A percentile compares a stretch with the other conserved stretches of the same genome.
These are phyloP conservation scores for Zelostemma sp. DNA, from an alignment of 1,140 invertebrate species.

Conservation along the genomic window DNA sequence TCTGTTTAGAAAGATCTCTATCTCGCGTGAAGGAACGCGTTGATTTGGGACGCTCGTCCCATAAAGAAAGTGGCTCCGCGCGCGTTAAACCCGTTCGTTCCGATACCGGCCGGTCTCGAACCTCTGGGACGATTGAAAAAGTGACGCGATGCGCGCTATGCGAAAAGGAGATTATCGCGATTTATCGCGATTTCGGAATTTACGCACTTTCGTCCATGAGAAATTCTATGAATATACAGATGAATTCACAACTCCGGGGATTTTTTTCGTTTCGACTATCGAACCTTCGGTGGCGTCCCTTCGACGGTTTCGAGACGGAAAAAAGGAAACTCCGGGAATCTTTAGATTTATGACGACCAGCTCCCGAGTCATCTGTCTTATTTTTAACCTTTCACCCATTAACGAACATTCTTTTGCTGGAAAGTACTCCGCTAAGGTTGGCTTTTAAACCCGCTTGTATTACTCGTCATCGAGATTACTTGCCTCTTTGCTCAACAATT, in stretches of 20 bases:
- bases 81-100: constrained; percentile 28
- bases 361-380: constrained; percentile 51
- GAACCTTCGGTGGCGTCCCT: constrained; percentile 21
- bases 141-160: constrained; percentile 18
- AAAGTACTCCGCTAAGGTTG: constrained; percentile 44
- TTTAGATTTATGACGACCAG: constrained; percentile 63
- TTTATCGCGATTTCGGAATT: constrained; percentile 12
- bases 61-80: constrained; percentile 26
- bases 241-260: neutral
- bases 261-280: too few relatives aligned
- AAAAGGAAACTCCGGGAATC: constrained; percentile 38
- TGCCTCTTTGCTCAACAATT: too few relatives aligned
- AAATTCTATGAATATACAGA: neutral
- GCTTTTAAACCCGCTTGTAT: constrained; percentile 46
- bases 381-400: constrained; percentile 70
- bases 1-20: constrained; percentile 40
- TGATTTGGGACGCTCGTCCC: constrained; percentile 39
- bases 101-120: constrained; percentile 2
- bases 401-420: constrained; percentile 60
- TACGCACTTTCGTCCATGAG: neutral
- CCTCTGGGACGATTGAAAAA: constrained; percentile 17
- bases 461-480: constrained; percentile 37
- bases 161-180: constrained; percentile 4
- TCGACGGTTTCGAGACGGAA: constrained; percentile 36
- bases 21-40: constrained; percentile 48